These are phyloP conservation scores for Pocota personata DNA, from an alignment of 2,888 invertebrate species.

Conservation along the genomic window DNA sequence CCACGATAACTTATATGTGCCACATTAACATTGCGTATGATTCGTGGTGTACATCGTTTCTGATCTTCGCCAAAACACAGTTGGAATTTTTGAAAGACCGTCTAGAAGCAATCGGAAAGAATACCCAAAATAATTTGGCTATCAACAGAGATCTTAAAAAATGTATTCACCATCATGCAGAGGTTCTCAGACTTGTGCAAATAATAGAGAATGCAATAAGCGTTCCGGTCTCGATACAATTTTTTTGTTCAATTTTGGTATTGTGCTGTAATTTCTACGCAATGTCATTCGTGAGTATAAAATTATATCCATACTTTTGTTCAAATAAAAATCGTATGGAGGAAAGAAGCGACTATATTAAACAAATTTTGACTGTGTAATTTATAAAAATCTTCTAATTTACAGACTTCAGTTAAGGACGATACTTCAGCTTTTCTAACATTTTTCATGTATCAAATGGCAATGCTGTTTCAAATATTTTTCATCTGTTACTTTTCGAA, in stretches of 20 bases:
- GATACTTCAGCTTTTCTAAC: not conserved
- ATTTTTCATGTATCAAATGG: slow-evolving; percentile 73
- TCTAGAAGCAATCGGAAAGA: slow-evolving; percentile 75
- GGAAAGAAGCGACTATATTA: too few species aligned
- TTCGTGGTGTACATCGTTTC: slow-evolving; percentile 76
- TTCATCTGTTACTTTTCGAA: slow-evolving; percentile 77
- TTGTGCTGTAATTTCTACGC: slow-evolving; percentile 79
- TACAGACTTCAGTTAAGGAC: slow-evolving; percentile 70
- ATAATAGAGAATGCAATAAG: slow-evolving; percentile 76
- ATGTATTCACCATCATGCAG: slow-evolving; percentile 75
- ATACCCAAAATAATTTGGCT: slow-evolving; percentile 2
- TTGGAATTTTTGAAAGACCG: slow-evolving; percentile 78
- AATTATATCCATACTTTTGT: not conserved
- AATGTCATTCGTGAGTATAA: slow-evolving; percentile 77
- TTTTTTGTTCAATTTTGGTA: slow-evolving; percentile 78
- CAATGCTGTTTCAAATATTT: slow-evolving; percentile 77
- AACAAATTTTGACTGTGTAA: not conserved
- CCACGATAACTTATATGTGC: slow-evolving; percentile 63
- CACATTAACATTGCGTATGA: slow-evolving; percentile 77
- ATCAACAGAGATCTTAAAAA: slow-evolving; percentile 75
- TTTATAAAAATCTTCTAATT: not conserved
- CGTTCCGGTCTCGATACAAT: slow-evolving; percentile 78
- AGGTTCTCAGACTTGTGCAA: slow-evolving; percentile 73
- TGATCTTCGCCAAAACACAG: slow-evolving; percentile 77
- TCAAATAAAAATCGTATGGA: not conserved